Percentiles rank a stretch among this genome's conserved stretches.
These are phyloP conservation scores for Agrilus mali DNA, from an alignment of 2,888 invertebrate genomes.

Conservation along the genomic window DNA sequence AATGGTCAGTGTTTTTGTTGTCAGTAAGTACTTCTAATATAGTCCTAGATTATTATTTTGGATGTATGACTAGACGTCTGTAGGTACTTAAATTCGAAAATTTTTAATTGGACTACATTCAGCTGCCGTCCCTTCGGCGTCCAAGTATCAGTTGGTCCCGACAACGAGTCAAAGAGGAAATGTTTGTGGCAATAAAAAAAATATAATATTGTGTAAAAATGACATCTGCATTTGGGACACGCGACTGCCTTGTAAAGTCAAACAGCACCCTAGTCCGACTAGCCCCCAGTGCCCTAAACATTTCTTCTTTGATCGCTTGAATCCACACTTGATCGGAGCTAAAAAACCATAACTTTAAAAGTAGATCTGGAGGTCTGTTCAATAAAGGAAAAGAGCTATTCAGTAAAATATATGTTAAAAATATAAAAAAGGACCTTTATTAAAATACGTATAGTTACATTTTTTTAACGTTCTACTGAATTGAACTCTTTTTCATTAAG, in stretches of 20 bases:
- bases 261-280: constrained; percentile 20
- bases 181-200: constrained; percentile 27
- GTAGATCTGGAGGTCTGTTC: not conserved
- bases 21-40: too few species aligned
- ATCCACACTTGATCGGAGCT: constrained; percentile 11
- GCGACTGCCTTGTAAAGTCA: constrained; percentile 12
- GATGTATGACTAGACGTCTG: too few species aligned
- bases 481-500: too few species aligned
- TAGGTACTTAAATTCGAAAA: too few species aligned
- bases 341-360: constrained; percentile 8
- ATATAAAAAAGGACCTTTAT: too few species aligned
- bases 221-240: constrained; percentile 10
- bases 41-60: too few species aligned
- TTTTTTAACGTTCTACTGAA: too few species aligned
- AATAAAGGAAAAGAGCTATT: constrained; percentile 6
- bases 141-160: constrained; percentile 35
- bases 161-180: constrained; percentile 34
- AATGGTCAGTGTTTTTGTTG: too few species aligned
- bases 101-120: not conserved
- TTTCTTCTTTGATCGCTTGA: constrained; percentile 34
- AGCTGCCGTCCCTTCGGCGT: constrained; percentile 17
- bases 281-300: constrained; percentile 29
- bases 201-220: not conserved
- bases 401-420: too few species aligned
- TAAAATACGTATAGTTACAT: too few species aligned